Percentiles rank a stretch among this genome's conserved stretches.
Evolutionary conservation across 2,113 vertebrate species (phyloP).

Genomic region (Boleophthalmus pectinirostris): DNA sequence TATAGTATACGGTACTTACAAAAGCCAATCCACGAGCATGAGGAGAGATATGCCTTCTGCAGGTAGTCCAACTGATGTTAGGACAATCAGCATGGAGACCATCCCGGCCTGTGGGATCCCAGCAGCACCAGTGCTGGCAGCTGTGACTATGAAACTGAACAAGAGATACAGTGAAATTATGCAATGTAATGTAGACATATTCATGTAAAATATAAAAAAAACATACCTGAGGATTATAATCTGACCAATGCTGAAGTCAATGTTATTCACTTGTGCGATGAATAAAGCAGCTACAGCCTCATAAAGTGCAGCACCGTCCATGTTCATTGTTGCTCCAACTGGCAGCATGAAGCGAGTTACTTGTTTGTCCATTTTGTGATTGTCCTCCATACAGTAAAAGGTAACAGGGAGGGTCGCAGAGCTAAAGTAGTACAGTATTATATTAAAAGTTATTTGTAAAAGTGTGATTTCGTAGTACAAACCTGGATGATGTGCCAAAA

Average conservation of each 20-base stretch:
- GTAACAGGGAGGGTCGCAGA: slow-evolving; percentile 90
- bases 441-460: background rate
- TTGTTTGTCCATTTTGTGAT: slow-evolving; percentile 85
- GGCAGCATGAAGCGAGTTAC: slow-evolving; percentile 88
- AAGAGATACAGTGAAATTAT: background rate
- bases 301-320: slow-evolving; percentile 89
- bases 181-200: background rate
- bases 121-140: slow-evolving; percentile 33
- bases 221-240: slow-evolving; percentile 90
- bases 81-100: slow-evolving; percentile 46
- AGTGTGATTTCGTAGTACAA: slow-evolving; percentile 7
- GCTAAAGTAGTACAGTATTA: slow-evolving; percentile 56
- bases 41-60: slow-evolving; percentile 39
- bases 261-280: slow-evolving; percentile 89
- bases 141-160: slow-evolving; percentile 38
- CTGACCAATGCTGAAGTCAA: slow-evolving; percentile 88
- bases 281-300: slow-evolving; percentile 91
- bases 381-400: slow-evolving; percentile 86
- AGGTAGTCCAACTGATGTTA: slow-evolving; percentile 35
- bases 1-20: too few relatives aligned
- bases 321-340: slow-evolving; percentile 89
- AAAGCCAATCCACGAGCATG: slow-evolving; percentile 38
- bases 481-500: slow-evolving; percentile 92
- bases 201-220: background rate
- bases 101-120: slow-evolving; percentile 47